Evolutionary conservation across 2,113 vertebrate genomes (phyloP), one percentile per base, ranked within the genome.

Genomic region (Actenoides lindsayi): DNA sequence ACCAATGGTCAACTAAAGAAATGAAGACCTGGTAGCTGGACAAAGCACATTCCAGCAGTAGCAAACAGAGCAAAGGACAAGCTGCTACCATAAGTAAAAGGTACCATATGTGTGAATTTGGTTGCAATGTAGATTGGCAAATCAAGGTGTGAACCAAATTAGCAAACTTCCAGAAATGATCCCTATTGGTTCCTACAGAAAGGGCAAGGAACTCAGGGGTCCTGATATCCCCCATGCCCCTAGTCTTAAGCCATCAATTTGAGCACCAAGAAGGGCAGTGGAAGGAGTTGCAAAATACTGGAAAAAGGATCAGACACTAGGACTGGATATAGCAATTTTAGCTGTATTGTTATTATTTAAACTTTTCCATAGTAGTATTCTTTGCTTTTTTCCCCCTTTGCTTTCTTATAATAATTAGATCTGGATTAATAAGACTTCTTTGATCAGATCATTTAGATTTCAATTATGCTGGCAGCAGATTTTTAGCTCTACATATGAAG

Each of bases 11-110:
- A 39, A 1, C 30, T 24, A 57, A 84, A 83, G 42, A 90, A 83
- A 63, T 5, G 0, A 70, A 54, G 31, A 20, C 4, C 19, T 27
- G n/a, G 21, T 35, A 80, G 63, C 14, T 81, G n/a, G 41, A 46
- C 15, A 94, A 93, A 89, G 21, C 21, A 30, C 11, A 3, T 51
- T 77, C 78, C 65, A 59, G 37, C 35, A 42, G 21, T 13, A 50
- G 33, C 46, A 94, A 88, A 69, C 37, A 81, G 81, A 65, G 46
- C 13, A 74, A 64, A 81, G 44, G 75, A 42, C 30, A 74, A 88
- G 41, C 16, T 48, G 51, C 27, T 64, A 54, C 54, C 1, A 0
- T 6, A 30, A 64, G 10, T 33, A 24, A 92, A 70, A 89, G 10
- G 10, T 71, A 35, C 12, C 11, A 10, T 12, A 7, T 16, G 13